These are phyloP conservation scores for Bombus vancouverensis DNA, from an alignment of 1,140 invertebrate genomes.

Conservation along the genomic window DNA sequence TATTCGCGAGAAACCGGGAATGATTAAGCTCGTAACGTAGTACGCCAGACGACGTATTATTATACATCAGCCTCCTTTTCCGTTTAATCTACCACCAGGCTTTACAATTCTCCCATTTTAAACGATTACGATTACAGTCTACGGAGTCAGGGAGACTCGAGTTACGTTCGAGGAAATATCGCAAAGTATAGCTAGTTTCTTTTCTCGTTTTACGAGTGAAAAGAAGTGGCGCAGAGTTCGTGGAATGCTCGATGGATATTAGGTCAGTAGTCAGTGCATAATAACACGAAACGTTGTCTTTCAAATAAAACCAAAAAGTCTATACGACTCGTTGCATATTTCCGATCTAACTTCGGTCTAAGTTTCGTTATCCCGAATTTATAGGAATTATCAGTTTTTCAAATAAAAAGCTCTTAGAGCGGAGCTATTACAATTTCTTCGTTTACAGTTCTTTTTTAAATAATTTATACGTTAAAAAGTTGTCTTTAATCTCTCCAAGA, in stretches of 20 bases:
- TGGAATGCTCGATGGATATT: not conserved
- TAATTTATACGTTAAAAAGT: not conserved
- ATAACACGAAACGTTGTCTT: not conserved
- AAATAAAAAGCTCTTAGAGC: not conserved
- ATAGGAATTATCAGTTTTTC: not conserved
- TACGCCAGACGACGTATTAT: slow-evolving; percentile 15
- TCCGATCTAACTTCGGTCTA: not conserved
- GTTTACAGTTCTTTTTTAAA: not conserved
- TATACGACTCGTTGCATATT: not conserved
- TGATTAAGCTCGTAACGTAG: slow-evolving; percentile 58
- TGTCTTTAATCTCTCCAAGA: too few species aligned
- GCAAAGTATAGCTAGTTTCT: not conserved
- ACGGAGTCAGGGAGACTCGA: not conserved
- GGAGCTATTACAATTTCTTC: too few species aligned
- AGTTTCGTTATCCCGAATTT: not conserved
- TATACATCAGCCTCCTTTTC: not conserved
- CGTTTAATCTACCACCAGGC: not conserved
- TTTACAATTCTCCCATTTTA: slow-evolving; percentile 2
- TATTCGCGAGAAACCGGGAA: slow-evolving; percentile 25
- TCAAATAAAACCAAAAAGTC: not conserved
- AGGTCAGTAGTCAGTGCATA: not conserved
- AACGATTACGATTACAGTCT: slow-evolving; percentile 27
- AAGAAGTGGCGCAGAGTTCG: not conserved
- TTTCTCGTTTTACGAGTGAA: not conserved
- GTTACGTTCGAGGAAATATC: not conserved